Base-by-base conservation (phyloP, 2,797 vertebrate genomes). In the Tachyglossus aculeatus region DNA sequence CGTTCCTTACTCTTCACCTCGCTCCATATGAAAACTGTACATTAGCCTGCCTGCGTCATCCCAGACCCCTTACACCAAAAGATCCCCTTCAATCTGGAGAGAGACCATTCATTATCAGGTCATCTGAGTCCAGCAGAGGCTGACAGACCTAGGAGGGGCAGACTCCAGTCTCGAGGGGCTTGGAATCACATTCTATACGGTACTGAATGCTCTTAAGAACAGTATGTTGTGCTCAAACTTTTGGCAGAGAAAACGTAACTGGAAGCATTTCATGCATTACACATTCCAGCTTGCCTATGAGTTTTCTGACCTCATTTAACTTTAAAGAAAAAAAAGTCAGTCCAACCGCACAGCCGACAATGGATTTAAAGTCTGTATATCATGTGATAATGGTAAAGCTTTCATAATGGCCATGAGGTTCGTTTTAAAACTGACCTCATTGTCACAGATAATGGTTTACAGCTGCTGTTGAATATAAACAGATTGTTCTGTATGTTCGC, bases 281-380 rank as follows among this genome's bases (percentile, higher is more conserved):
- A 48, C 44, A 73, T 70, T 71, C 66, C 75, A 73, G 83, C 45
- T 65, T 86, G 80, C 81, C 82, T 84, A 68, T 80, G 86, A 80
- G 67, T 61, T 85, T 85, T 85, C 56, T 80, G 83, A 87, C 87
- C 88, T 85, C 1, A 5, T 24, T 74, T 80, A 86, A 88, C 87
- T 85, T 88, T 80, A 84, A 88, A 85, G 81, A 86, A 88, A 85
- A 85, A n/a, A n/a, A n/a, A n/a, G n/a, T n/a, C n/a, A 87, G 79
- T 89, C 87, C 74, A 86, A 76, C 83, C 78, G 75, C 83, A 87
- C 83, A 82, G 77, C 76, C 77, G 83, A 83, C 77, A 81, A 82
- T 80, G 84, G 74, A 85, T 88, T 83, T 85, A 87, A 86, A 88
- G 77, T 75, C 80, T 88, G 84, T 71, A 73, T 77, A 85, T 76